Evolutionary conservation across 2,888 invertebrate genomes (phyloP).

Genomic region (Drosophila pseudotakahashii): DNA sequence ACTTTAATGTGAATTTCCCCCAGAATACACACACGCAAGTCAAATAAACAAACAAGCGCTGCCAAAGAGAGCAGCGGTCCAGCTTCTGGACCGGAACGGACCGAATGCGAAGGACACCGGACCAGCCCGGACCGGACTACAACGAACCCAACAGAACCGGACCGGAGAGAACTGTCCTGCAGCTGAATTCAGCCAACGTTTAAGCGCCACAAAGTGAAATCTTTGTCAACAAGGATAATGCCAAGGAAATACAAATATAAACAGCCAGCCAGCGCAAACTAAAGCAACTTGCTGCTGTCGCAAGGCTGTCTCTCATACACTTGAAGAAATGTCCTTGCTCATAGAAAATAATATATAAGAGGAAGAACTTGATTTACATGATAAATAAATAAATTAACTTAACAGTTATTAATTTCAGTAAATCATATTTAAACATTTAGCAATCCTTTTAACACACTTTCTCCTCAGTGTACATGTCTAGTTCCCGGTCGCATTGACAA

Average conservation of each 20-base stretch:
- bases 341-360: too few relatives aligned
- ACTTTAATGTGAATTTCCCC: conserved; percentile 57
- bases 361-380: too few relatives aligned
- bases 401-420: too few relatives aligned
- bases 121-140: conserved; percentile 1
- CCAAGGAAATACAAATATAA: conserved; percentile 81
- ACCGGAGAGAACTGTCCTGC: conserved; percentile 50
- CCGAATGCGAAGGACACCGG: neutral
- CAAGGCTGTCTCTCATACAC: conserved; percentile 40
- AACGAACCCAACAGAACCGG: neutral
- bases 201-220: conserved; percentile 82
- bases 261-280: conserved; percentile 81
- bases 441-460: neutral
- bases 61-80: conserved; percentile 72
- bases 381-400: too few relatives aligned
- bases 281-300: conserved; percentile 68
- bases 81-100: conserved; percentile 27
- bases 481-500: conserved; percentile 59
- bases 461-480: conserved; percentile 16
- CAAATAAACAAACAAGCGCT: conserved; percentile 72
- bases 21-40: conserved; percentile 54
- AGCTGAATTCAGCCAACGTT: conserved; percentile 78
- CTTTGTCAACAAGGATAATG: conserved; percentile 82
- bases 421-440: too few relatives aligned
- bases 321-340: neutral